phyloP scores from a whole-genome alignment of 1,140 invertebrate species.

The Aplysia californica region DNA sequence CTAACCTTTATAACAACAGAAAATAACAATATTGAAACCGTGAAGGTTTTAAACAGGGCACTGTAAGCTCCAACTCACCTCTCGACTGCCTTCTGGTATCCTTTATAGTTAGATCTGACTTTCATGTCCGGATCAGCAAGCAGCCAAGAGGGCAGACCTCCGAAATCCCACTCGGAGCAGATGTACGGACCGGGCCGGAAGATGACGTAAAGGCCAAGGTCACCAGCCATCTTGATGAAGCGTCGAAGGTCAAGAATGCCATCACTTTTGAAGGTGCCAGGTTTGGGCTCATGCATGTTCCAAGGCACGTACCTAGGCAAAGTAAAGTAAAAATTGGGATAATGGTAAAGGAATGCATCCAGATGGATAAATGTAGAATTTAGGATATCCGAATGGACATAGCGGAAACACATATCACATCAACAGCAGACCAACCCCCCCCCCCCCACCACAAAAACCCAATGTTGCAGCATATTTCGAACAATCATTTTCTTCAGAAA shows the following conservation, averaged over 20 bases:
- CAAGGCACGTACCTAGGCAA: conserved; percentile 71
- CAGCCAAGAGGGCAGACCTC: conserved; percentile 71
- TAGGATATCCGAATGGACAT: too few relatives aligned
- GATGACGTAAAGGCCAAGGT: conserved; percentile 85
- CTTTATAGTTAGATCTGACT: conserved; percentile 69
- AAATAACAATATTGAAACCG: too few relatives aligned
- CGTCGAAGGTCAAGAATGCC: conserved; percentile 62
- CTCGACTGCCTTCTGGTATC: conserved; percentile 68
- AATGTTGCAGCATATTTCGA: too few relatives aligned
- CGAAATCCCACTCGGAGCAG: conserved; percentile 86
- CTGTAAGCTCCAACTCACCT: conserved; percentile 6
- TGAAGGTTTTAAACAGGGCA: too few relatives aligned
- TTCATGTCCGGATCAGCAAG: conserved; percentile 68
- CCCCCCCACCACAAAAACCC: too few relatives aligned
- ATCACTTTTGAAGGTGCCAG: conserved; percentile 68
- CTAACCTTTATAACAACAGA: too few relatives aligned
- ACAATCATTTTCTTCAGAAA: too few relatives aligned
- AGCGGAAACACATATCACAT: too few relatives aligned
- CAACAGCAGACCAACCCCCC: too few relatives aligned
- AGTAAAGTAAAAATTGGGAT: too few relatives aligned
- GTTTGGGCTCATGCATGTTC: conserved; percentile 71
- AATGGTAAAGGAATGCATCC: too few relatives aligned
- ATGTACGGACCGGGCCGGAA: conserved; percentile 94
- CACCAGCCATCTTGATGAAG: conserved; percentile 74
- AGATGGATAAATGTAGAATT: too few relatives aligned